Percentiles rank a stretch among this genome's conserved stretches.
Conservation (phyloP, 2,113 vertebrate species). For the Cygnus atratus region DNA sequence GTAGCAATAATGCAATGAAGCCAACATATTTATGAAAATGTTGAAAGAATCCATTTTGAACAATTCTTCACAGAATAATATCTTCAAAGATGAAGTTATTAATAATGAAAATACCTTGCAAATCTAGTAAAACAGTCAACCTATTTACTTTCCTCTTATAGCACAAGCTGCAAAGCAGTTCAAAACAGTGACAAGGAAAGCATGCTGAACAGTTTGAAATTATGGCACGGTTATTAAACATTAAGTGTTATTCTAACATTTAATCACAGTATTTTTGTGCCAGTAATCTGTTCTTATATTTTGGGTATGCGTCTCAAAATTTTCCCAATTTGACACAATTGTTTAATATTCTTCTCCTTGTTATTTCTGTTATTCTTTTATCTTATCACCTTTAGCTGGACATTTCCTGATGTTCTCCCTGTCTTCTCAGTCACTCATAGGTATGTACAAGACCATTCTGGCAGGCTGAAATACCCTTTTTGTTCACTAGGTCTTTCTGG, state of each 20-base stretch:
- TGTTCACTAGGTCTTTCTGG: background rate
- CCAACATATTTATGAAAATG: background rate
- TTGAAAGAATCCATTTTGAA: background rate
- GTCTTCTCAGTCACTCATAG: background rate
- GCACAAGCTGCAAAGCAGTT: background rate
- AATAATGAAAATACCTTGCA: background rate
- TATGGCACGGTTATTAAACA: background rate
- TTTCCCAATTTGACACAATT: background rate
- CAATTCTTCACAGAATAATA: background rate
- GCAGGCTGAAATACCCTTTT: background rate
- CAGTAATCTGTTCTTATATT: background rate
- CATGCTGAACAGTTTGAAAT: background rate
- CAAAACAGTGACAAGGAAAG: background rate
- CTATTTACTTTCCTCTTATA: background rate
- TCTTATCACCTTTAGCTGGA: background rate
- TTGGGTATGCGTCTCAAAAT: background rate
- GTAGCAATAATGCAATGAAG: background rate
- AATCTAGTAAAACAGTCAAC: background rate
- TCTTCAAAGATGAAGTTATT: background rate
- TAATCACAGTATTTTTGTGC: background rate
- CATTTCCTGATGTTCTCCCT: background rate
- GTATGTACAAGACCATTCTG: background rate
- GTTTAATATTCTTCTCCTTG: background rate
- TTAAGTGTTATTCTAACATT: background rate
- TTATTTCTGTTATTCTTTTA: background rate